Base-by-base conservation (phyloP, 2,797 vertebrate genomes). In the Falco novaeseelandiae region DNA sequence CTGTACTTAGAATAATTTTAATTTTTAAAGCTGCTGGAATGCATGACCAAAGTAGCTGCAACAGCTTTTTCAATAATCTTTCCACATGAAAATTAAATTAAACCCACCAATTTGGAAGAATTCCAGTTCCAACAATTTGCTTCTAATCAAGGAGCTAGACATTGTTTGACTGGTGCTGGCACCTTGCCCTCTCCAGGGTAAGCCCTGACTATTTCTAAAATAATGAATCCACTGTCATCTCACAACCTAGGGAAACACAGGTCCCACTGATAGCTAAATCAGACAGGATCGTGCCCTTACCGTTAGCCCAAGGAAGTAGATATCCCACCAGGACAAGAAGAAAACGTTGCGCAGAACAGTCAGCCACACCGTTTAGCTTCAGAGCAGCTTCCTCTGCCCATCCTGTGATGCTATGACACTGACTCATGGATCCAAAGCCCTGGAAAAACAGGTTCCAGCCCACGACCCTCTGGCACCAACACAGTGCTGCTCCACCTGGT, bases 391-490 rank as follows among this genome's bases (percentile, higher is more conserved):
- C 34, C 34, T 67, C 49, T 58, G 19, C 29, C 17, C 0, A 0
- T 19, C 29, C 32, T 0, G 0, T 34, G 46, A 48, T 0, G 10
- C 12, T 16, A 10, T 32, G 48, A 54, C 32, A 14, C 14, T 0
- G 1, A 17, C 19, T 22, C 1, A 0, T 27, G 21, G 25, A 79
- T 22, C 32, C 26, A 54, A 42, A 73, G 10, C 34, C 32, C 32
- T 23, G 49, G 54, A 48, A 54, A 73, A 52, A 10, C 26, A 8
- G 1, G 2, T 54, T 21, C 32, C 54, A 34, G 2, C 11, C 25
- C 6, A 4, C 0, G 1, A 46, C 8, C 26, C 20, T 34, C 30
- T 38, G 10, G 29, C 15, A 51, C 14, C 0, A 1, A 19, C 2
- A 0, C 10, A 23, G 17, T 1, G 4, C 27, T 62, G 34, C 21